Percentiles rank a stretch among this genome's conserved stretches.
Conservation (phyloP, 2,888 invertebrate species). For the Troides helena region DNA sequence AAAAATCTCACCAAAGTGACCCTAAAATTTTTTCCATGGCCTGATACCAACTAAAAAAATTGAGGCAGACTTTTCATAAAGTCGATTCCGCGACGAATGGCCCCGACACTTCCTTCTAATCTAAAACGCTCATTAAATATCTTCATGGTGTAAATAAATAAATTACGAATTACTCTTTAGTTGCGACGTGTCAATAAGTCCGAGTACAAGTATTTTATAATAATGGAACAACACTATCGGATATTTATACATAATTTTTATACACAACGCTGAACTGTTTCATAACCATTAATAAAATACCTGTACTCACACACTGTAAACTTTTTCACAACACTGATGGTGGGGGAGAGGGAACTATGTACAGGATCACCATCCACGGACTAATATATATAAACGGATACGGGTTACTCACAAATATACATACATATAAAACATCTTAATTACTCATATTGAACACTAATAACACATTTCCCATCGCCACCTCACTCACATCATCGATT, state of each 20-base stretch:
- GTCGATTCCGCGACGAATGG: slow-evolving; percentile 57
- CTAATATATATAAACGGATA: slow-evolving; percentile 37
- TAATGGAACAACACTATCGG: slow-evolving; percentile 5
- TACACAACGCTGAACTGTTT: slow-evolving; percentile 1
- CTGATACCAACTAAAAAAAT: slow-evolving; percentile 41
- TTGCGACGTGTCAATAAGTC: slow-evolving; percentile 41
- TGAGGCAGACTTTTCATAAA: slow-evolving; percentile 58
- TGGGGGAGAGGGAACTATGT: slow-evolving; percentile 55
- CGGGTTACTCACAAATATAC: slow-evolving; percentile 64
- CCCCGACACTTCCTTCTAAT: slow-evolving; percentile 8
- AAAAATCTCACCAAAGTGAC: slow-evolving; percentile 31
- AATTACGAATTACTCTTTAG: slow-evolving; percentile 44
- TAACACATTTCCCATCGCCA: slow-evolving; percentile 22
- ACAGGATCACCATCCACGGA: slow-evolving; percentile 42
- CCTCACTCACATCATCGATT: slow-evolving; percentile 19
- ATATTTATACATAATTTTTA: slow-evolving; percentile 6
- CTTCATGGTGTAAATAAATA: slow-evolving; percentile 26
- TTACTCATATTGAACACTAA: slow-evolving; percentile 29
- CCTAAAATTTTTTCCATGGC: slow-evolving; percentile 22
- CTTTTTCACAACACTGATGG: slow-evolving; percentile 66
- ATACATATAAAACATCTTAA: slow-evolving; percentile 59
- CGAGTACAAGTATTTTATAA: slow-evolving; percentile 22
- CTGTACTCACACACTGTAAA: slow-evolving; percentile 38
- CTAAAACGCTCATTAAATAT: slow-evolving; percentile 12
- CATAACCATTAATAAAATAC: slow-evolving; percentile 13